Conservation (phyloP, 2,797 vertebrate genomes). For the Ispidina lecontei region DNA sequence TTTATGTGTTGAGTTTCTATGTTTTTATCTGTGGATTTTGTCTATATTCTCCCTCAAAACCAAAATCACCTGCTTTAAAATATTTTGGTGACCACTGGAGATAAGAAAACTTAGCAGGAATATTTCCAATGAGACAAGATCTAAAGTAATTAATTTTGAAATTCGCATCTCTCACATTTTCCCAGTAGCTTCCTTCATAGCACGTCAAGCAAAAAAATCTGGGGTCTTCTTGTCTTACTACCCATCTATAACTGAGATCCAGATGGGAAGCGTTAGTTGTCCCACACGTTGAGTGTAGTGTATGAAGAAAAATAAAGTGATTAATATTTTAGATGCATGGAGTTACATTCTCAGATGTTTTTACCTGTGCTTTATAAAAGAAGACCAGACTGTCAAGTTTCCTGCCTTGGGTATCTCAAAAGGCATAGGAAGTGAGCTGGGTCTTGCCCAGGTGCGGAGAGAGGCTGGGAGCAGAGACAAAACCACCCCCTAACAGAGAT, state of each 20-base stretch:
- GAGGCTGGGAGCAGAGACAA: neutral
- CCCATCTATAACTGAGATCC: neutral
- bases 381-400: neutral
- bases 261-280: neutral
- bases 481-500: neutral
- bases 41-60: neutral
- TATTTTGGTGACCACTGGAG: neutral
- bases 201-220: neutral
- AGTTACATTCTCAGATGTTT: neutral
- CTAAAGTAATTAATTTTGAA: neutral
- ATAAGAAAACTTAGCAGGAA: neutral
- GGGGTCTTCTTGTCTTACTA: neutral
- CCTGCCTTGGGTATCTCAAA: neutral
- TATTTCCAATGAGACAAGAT: neutral
- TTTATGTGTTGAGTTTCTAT: rapidly evolving
- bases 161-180: neutral
- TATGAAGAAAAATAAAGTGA: neutral
- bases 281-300: neutral
- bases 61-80: neutral
- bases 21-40: neutral
- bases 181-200: neutral
- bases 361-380: neutral
- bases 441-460: neutral
- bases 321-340: neutral
- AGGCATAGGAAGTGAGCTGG: neutral